Base-by-base conservation (phyloP, 2,113 vertebrate genomes). In the Heterotis niloticus region DNA sequence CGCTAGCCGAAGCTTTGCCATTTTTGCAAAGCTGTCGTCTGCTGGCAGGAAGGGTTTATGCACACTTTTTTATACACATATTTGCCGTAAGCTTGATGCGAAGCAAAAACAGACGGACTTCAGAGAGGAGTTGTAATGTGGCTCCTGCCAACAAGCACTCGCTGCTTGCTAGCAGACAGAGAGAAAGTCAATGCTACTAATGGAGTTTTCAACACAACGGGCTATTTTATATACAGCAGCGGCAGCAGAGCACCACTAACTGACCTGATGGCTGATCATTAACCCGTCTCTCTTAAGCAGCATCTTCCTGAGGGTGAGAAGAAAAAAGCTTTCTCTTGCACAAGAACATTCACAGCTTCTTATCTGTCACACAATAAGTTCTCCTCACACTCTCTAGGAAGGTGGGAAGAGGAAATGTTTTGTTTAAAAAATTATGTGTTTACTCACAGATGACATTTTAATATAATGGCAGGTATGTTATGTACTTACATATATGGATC, bases 151-250 rank as follows among this genome's bases (percentile, higher is more conserved):
- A 79, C 83, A 84, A 85, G 78, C 78, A 81, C 75, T 78, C 62
- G 54, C 71, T 26, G 76, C 73, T 84, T 78, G 71, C 83, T 84
- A 84, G 78, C 54, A 24, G 44, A n/a, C 60, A 74, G 78, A 56
- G 29, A 77, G 26, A 79, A 80, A 82, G 78, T 84, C 81, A 74
- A 84, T 79, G 72, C 82, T 83, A 83, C 84, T 74, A 84, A 84
- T 80, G 51, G 80, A 75, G 75, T 79, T 81, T 73, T 69, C 75
- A 78, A 62, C 64, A 78, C 34, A 68, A 78, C 67, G 56, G 75
- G 68, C 72, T 69, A 7, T 73, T 60, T 69, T 75, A n/a, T 73
- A 73, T 23, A 80, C 29, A 66, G 76, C 73, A 44, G 3, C 2
- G 34, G 7, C 7, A 44, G 34, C 34, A 44, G 2, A 44, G 28